Percentiles rank a stretch among this genome's conserved stretches.
These are phyloP conservation scores for Diaprepes abbreviatus DNA, from an alignment of 2,888 invertebrate genomes.

Conservation along the genomic window DNA sequence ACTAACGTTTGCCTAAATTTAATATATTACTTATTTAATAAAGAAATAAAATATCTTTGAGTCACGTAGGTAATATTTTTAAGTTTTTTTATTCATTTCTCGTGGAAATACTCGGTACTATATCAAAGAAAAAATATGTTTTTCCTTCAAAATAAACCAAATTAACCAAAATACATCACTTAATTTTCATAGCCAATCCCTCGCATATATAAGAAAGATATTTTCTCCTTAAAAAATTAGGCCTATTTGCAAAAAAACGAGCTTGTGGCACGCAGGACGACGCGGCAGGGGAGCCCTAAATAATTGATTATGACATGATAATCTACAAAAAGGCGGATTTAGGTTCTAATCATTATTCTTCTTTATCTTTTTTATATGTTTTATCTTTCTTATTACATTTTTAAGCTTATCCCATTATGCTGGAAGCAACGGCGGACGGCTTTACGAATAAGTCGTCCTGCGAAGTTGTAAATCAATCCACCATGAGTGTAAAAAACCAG, in stretches of 20 bases:
- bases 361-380: slow-evolving; percentile 21
- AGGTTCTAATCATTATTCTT: slow-evolving; percentile 29
- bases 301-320: slow-evolving; percentile 32
- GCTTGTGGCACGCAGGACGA: slow-evolving; percentile 2
- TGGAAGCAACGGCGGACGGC: slow-evolving; percentile 6
- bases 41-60: too few relatives aligned
- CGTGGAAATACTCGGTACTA: too few relatives aligned
- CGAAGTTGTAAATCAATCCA: slow-evolving; percentile 14
- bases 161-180: neutral
- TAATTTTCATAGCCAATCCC: slow-evolving; percentile 15
- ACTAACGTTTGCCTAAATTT: too few relatives aligned
- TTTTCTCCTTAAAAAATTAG: slow-evolving; percentile 6
- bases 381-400: slow-evolving; percentile 28
- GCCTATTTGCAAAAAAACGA: slow-evolving; percentile 8
- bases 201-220: slow-evolving; percentile 10
- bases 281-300: neutral
- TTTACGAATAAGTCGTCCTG: slow-evolving; percentile 13
- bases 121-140: neutral
- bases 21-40: too few relatives aligned
- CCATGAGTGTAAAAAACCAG: slow-evolving; percentile 11
- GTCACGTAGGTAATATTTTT: too few relatives aligned
- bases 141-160: neutral
- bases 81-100: too few relatives aligned
- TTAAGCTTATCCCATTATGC: slow-evolving; percentile 20
- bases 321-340: slow-evolving; percentile 20